These are phyloP conservation scores for Dromaius novaehollandiae DNA, from an alignment of 2,113 vertebrate species.

Conservation along the genomic window DNA sequence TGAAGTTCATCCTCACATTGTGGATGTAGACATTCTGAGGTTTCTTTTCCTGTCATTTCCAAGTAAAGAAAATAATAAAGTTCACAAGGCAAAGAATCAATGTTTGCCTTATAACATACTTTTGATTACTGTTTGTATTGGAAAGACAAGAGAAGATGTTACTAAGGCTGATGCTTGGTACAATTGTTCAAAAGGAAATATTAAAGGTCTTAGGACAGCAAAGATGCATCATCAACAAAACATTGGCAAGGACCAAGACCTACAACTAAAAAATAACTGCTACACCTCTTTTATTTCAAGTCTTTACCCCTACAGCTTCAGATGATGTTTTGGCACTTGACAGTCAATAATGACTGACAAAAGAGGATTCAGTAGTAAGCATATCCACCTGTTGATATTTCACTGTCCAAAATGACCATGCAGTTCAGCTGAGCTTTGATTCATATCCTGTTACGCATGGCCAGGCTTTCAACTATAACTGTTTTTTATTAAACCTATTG, in stretches of 20 bases:
- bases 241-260: not conserved
- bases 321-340: constrained; percentile 22
- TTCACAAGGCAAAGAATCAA: not conserved
- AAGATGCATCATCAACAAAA: constrained; percentile 1
- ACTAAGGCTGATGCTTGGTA: not conserved
- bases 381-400: constrained; percentile 19
- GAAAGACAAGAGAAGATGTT: not conserved
- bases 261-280: not conserved
- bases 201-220: not conserved
- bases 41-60: not conserved
- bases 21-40: not conserved
- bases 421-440: constrained; percentile 27
- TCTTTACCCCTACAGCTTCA: not conserved
- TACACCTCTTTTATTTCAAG: not conserved
- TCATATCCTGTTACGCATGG: not conserved
- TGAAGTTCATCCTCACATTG: not conserved
- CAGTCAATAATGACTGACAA: constrained; percentile 31
- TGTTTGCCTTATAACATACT: not conserved
- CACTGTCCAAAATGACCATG: not conserved
- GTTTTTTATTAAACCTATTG: constrained; percentile 24
- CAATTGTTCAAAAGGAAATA: constrained; percentile 24
- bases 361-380: constrained; percentile 3
- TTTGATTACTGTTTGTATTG: not conserved
- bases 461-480: not conserved
- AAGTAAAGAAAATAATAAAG: not conserved